Evolutionary conservation across 64 coral and sea anemone species (phyloP).

Genomic region (Exaiptasia diaphana): DNA sequence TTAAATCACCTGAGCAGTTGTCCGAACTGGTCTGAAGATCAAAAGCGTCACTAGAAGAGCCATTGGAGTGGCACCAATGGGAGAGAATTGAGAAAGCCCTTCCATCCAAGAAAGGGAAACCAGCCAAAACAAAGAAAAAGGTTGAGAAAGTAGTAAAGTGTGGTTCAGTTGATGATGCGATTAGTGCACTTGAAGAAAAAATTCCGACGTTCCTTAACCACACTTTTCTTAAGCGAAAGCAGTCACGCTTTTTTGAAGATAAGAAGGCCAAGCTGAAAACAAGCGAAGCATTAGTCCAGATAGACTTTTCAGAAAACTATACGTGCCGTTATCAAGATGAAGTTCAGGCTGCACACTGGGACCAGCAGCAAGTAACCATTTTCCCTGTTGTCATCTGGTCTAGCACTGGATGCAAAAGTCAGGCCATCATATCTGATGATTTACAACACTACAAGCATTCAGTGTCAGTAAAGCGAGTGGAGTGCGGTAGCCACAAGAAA

Average conservation of each 20-base stretch:
- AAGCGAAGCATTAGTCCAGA: conserved; percentile 25
- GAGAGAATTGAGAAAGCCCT: conserved; percentile 3
- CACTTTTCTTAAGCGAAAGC: conserved; percentile 27
- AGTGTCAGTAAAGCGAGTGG: neutral
- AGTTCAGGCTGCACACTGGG: conserved; percentile 41
- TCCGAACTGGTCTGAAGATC: neutral
- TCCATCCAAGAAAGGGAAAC: neutral
- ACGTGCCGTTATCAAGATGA: conserved; percentile 36
- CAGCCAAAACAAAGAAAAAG: conserved; percentile 16
- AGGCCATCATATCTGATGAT: neutral
- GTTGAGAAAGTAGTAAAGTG: conserved; percentile 40
- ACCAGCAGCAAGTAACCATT: conserved; percentile 30
- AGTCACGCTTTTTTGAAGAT: conserved; percentile 22
- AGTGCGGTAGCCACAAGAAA: neutral
- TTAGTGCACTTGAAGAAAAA: conserved; percentile 4
- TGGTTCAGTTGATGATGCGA: conserved; percentile 34
- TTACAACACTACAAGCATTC: neutral
- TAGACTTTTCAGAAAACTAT: conserved; percentile 60
- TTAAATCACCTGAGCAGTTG: no score
- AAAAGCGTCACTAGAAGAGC: neutral
- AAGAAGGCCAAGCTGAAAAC: neutral
- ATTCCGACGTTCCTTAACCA: conserved; percentile 20
- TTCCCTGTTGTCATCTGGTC: conserved; percentile 45
- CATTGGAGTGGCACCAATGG: conserved; percentile 42
- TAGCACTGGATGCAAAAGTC: neutral